Evolutionary conservation across 2,797 vertebrate species (phyloP).

Genomic region (Chlorospingus semifuscus): DNA sequence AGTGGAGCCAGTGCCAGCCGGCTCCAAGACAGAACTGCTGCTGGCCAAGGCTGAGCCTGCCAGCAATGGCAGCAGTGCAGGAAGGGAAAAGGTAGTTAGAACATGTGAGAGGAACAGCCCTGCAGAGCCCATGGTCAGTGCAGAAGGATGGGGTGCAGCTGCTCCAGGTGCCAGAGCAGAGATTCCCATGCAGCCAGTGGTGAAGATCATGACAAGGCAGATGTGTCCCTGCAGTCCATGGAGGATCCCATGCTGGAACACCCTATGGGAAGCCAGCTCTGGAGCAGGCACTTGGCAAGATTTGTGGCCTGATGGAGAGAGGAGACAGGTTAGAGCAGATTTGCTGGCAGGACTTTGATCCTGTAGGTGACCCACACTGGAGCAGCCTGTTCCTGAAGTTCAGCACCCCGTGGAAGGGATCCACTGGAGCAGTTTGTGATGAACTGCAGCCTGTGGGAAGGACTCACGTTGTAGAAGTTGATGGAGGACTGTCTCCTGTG

Average conservation of each 20-base stretch:
- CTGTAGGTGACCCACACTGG: background rate
- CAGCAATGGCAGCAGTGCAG: background rate
- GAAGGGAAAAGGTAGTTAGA: background rate
- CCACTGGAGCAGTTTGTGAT: background rate
- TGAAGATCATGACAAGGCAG: background rate
- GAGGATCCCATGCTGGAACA: background rate
- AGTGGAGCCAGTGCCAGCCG: fast-evolving
- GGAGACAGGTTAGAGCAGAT: fast-evolving
- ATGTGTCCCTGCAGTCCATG: background rate
- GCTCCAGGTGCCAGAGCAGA: too few relatives aligned
- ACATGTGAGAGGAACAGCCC: background rate
- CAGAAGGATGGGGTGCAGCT: background rate
- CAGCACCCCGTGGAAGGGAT: fast-evolving
- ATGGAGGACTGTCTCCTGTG: background rate
- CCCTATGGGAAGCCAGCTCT: background rate
- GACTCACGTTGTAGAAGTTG: fast-evolving
- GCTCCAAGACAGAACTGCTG: background rate
- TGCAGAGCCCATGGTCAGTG: fast-evolving
- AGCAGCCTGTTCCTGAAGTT: background rate
- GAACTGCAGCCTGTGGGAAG: background rate
- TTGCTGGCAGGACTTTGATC: background rate
- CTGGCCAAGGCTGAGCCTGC: background rate
- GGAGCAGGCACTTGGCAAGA: background rate
- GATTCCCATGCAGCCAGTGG: fast-evolving
- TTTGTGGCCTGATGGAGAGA: background rate